These are phyloP conservation scores for Ochotona princeps DNA, from an alignment of 2,113 vertebrate species.

Conservation along the genomic window DNA sequence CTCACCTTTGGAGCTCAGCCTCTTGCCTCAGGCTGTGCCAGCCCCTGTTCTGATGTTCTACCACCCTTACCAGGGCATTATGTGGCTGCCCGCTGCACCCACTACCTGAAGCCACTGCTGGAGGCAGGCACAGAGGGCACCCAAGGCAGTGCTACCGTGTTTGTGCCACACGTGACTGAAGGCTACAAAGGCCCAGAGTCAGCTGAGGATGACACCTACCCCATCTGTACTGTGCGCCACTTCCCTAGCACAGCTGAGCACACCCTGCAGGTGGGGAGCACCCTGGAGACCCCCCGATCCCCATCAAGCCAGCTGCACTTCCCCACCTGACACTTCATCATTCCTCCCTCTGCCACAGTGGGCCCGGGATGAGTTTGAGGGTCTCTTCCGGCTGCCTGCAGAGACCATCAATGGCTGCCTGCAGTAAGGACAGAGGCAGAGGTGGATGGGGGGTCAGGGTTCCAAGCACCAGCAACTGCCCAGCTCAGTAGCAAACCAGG, in stretches of 20 bases:
- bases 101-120: constrained; percentile 88
- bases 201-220: constrained; percentile 63
- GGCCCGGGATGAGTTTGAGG: constrained; percentile 78
- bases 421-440: constrained; percentile 63
- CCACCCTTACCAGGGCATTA: constrained; percentile 86
- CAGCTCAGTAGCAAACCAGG: not conserved
- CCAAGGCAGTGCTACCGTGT: constrained; percentile 85
- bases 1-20: not conserved
- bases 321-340: not conserved
- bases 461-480: not conserved
- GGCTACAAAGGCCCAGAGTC: constrained; percentile 73
- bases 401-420: constrained; percentile 70
- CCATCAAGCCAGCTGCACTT: not conserved
- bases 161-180: constrained; percentile 89
- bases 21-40: not conserved
- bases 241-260: constrained; percentile 91
- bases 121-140: constrained; percentile 91
- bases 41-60: not conserved
- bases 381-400: constrained; percentile 73
- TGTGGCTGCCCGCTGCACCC: constrained; percentile 87
- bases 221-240: constrained; percentile 90
- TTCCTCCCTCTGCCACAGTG: constrained; percentile 63
- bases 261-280: constrained; percentile 89
- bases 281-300: not conserved
- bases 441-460: not conserved